A percentile compares a stretch with the other conserved stretches of the same genome.
These are phyloP conservation scores for Brachyptera risi DNA, from an alignment of 2,888 invertebrate species.

Conservation along the genomic window DNA sequence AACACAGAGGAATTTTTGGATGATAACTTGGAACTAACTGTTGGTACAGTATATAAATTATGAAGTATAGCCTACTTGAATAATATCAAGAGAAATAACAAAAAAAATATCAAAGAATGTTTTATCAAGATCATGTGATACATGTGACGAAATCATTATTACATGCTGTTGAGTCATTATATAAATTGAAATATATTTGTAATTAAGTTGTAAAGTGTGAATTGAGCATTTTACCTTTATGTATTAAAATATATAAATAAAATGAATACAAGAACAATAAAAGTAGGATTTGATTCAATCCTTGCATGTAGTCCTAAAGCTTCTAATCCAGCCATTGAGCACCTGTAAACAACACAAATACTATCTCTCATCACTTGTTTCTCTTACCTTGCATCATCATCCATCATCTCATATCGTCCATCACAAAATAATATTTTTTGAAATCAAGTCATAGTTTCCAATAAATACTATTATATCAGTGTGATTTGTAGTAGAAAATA, in stretches of 20 bases:
- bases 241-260: constrained; percentile 27
- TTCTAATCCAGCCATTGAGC: no score
- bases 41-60: background rate
- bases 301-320: no score
- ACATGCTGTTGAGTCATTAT: constrained; percentile 32
- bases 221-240: constrained; percentile 34
- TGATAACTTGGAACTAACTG: no score
- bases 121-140: constrained; percentile 31
- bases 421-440: no score
- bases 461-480: no score
- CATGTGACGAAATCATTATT: constrained; percentile 29
- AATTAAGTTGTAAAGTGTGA: constrained; percentile 33
- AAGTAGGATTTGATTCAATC: background rate
- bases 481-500: no score
- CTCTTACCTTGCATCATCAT: no score
- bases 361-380: no score
- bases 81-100: constrained; percentile 18
- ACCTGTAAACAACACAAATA: no score
- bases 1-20: background rate
- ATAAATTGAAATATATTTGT: constrained; percentile 34
- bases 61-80: constrained; percentile 22
- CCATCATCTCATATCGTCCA: no score
- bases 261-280: constrained; percentile 10
- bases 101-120: constrained; percentile 27
- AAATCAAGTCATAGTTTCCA: no score